Percentiles rank a stretch among this genome's conserved stretches.
Evolutionary conservation across 2,113 vertebrate genomes (phyloP).

Genomic region (Plecturocebus donacophilus): DNA sequence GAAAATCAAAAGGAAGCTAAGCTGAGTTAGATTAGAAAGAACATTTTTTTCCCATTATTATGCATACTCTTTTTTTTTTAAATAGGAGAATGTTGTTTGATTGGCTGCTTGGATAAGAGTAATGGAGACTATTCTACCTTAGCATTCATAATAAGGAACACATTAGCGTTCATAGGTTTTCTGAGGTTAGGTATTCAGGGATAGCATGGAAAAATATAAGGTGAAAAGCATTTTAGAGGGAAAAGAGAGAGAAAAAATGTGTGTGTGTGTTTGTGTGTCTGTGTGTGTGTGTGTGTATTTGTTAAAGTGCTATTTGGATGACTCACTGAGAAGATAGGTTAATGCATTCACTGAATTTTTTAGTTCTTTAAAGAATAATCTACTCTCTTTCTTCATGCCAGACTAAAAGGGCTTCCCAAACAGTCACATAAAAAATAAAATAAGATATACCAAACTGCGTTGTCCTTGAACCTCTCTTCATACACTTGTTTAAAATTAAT

Average conservation of each 20-base stretch:
- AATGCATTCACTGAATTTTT: conserved; percentile 55
- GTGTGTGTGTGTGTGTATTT: not conserved
- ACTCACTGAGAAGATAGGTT: conserved; percentile 43
- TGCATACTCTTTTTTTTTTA: not conserved
- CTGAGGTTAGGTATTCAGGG: not conserved
- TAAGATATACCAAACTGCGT: not conserved
- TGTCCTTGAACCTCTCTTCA: conserved; percentile 62
- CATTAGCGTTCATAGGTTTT: not conserved
- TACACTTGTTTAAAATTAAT: conserved; percentile 62
- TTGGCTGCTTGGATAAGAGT: not conserved
- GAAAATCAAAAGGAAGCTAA: not conserved
- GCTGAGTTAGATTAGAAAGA: not conserved
- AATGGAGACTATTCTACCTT: not conserved
- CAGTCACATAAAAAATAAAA: conserved; percentile 50
- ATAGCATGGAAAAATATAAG: not conserved
- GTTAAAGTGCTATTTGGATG: conserved; percentile 26
- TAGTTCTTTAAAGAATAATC: conserved; percentile 51
- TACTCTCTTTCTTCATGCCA: not conserved
- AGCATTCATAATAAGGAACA: not conserved
- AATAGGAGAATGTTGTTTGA: not conserved
- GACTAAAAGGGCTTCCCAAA: conserved; percentile 24
- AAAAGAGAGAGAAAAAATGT: not conserved
- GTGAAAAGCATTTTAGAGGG: not conserved
- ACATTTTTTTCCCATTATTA: not conserved
- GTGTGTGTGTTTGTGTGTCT: not conserved